Conservation (phyloP, 1,140 invertebrate species). For the Procambarus clarkii region DNA sequence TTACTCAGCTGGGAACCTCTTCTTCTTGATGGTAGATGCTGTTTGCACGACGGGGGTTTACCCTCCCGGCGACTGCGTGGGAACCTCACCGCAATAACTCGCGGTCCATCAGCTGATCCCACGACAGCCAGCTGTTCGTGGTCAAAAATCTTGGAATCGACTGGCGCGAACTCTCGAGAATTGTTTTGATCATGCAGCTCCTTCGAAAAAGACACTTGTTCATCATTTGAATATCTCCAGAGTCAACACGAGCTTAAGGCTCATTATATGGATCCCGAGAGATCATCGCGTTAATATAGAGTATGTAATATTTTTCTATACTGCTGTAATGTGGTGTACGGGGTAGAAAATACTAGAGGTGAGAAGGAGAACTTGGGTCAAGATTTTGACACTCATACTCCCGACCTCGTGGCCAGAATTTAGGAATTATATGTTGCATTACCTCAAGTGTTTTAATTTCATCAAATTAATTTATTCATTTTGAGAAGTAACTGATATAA, state of each 20-base stretch:
- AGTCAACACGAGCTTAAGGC: neutral
- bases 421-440: neutral
- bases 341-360: neutral
- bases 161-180: constrained; percentile 30
- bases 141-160: constrained; percentile 55
- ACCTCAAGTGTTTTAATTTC: neutral
- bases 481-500: neutral
- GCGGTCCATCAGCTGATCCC: constrained; percentile 36
- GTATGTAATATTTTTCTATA: neutral
- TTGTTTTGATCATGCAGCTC: constrained; percentile 57
- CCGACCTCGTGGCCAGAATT: neutral
- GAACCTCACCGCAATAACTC: too few relatives aligned
- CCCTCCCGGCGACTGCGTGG: too few relatives aligned
- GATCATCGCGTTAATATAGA: neutral
- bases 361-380: neutral
- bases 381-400: neutral
- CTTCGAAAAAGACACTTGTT: constrained; percentile 28
- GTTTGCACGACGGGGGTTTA: too few relatives aligned
- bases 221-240: neutral
- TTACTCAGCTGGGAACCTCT: too few relatives aligned
- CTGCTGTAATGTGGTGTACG: neutral
- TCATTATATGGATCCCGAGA: neutral
- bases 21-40: too few relatives aligned
- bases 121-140: constrained; percentile 49
- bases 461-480: neutral